Percentiles rank a stretch among this genome's conserved stretches.
phyloP scores from a whole-genome alignment of 2,113 vertebrate genomes.

The Toxotes chatareus region DNA sequence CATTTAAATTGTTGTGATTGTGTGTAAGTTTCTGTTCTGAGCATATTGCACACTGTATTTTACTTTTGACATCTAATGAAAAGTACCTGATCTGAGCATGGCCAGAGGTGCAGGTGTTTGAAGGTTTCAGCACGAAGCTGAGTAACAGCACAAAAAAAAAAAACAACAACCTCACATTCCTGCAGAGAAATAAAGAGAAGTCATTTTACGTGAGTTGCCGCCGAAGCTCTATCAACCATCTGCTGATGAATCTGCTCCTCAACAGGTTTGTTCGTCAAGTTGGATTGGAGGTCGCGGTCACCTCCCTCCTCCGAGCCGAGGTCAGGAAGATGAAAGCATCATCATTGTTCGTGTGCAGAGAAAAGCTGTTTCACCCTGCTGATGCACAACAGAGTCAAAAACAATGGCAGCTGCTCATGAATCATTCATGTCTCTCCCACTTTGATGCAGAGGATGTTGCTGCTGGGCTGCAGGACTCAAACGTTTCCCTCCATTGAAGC shows the following conservation, averaged over 20 bases:
- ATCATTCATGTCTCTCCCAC: slow-evolving; percentile 7
- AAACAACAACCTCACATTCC: not conserved
- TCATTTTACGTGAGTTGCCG: not conserved
- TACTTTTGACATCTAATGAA: no score
- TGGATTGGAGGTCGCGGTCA: not conserved
- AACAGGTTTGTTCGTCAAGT: not conserved
- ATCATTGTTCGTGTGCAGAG: slow-evolving; percentile 12
- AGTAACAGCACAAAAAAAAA: no score
- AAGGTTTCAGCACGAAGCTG: no score
- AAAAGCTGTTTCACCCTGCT: not conserved
- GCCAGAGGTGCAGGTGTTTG: no score
- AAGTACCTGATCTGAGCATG: no score
- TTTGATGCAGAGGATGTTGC: slow-evolving; percentile 6
- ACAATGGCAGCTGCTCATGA: slow-evolving; percentile 12
- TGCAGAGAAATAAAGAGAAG: not conserved
- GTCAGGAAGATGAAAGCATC: not conserved
- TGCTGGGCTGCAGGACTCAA: not conserved
- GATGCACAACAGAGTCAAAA: not conserved
- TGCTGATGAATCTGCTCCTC: not conserved
- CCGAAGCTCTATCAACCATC: not conserved
- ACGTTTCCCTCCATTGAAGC: not conserved
- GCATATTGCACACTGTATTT: no score
- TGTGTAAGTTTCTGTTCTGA: no score
- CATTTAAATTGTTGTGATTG: no score
- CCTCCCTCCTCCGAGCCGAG: not conserved